phyloP scores from a whole-genome alignment of 1,140 invertebrate species.

The Pectinophora gossypiella region DNA sequence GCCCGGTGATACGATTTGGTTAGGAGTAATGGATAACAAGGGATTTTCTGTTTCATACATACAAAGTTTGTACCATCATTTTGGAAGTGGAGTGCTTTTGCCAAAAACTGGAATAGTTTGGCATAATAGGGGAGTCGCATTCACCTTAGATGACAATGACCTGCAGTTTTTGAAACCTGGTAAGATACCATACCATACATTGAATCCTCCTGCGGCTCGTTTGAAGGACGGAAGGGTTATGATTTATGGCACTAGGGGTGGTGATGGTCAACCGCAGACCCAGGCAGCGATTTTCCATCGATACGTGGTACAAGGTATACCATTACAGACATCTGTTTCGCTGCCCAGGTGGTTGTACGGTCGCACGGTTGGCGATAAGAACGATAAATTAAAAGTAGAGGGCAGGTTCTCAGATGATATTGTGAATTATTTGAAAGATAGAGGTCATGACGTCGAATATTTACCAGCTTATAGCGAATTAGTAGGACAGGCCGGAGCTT shows the following conservation, averaged over 20 bases:
- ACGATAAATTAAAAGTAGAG: conserved; percentile 40
- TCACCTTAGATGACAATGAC: conserved; percentile 39
- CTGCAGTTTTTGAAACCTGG: conserved; percentile 46
- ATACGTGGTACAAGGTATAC: conserved; percentile 48
- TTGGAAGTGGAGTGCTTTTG: conserved; percentile 52
- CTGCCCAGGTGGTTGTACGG: conserved; percentile 58
- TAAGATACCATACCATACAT: conserved; percentile 60
- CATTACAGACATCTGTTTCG: conserved; percentile 42
- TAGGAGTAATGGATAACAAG: conserved; percentile 60
- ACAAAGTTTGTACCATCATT: conserved; percentile 53
- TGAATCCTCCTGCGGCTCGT: conserved; percentile 53
- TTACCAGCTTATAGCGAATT: conserved; percentile 32
- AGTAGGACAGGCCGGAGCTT: conserved; percentile 47
- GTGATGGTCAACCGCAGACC: conserved; percentile 61
- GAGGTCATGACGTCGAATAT: conserved; percentile 42
- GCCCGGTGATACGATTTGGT: conserved; percentile 58
- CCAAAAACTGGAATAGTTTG: conserved; percentile 57
- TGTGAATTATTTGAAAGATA: conserved; percentile 38
- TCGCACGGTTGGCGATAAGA: conserved; percentile 21
- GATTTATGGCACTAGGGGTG: conserved; percentile 58
- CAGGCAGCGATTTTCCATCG: conserved; percentile 63
- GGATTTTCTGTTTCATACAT: conserved; percentile 66
- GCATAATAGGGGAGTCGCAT: conserved; percentile 58
- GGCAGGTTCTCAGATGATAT: conserved; percentile 41
- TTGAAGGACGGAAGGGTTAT: conserved; percentile 53